A percentile compares a stretch with the other conserved stretches of the same genome.
phyloP scores from a whole-genome alignment of 2,797 vertebrate species.

The Brachyalestes nurse region DNA sequence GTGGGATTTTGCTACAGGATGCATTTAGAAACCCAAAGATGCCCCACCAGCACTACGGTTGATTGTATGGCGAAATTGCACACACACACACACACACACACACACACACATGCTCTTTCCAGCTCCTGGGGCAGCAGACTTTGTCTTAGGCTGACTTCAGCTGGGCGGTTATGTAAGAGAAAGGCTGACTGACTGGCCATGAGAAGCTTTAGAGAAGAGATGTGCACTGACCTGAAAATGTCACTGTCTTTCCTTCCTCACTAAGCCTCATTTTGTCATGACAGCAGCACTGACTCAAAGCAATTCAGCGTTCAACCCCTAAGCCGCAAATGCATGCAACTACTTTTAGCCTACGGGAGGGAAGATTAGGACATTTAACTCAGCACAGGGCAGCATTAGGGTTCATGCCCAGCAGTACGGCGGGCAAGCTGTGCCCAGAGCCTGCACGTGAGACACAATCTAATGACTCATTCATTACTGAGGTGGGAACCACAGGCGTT shows the following conservation, averaged over 20 bases:
- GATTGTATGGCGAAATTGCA: slow-evolving; percentile 15
- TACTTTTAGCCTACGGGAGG: slow-evolving; percentile 45
- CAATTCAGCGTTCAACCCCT: slow-evolving; percentile 35
- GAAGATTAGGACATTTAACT: slow-evolving; percentile 48
- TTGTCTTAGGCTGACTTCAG: slow-evolving; percentile 33
- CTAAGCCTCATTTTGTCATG: slow-evolving; percentile 51
- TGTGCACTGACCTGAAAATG: slow-evolving; percentile 72
- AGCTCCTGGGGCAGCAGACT: slow-evolving; percentile 16
- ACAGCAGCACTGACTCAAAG: slow-evolving; percentile 35
- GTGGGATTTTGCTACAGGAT: slow-evolving; percentile 40
- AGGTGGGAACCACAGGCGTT: not conserved
- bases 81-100: not conserved
- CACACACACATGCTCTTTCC: slow-evolving; percentile 12
- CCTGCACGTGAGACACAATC: slow-evolving; percentile 26
- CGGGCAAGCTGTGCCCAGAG: slow-evolving; percentile 7
- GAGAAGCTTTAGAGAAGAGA: slow-evolving; percentile 58
- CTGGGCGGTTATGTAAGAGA: slow-evolving; percentile 58
- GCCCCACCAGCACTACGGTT: slow-evolving; percentile 12
- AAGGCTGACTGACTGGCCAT: slow-evolving; percentile 41
- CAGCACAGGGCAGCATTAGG: slow-evolving; percentile 8
- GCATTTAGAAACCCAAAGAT: slow-evolving; percentile 37
- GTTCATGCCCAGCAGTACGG: slow-evolving; percentile 12
- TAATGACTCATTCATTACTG: slow-evolving; percentile 18
- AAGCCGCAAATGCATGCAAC: slow-evolving; percentile 43
- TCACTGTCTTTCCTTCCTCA: slow-evolving; percentile 54